A percentile compares a stretch with the other conserved stretches of the same genome.
phyloP scores from a whole-genome alignment of 2,888 invertebrate genomes.

The Thymelicus acteon region DNA sequence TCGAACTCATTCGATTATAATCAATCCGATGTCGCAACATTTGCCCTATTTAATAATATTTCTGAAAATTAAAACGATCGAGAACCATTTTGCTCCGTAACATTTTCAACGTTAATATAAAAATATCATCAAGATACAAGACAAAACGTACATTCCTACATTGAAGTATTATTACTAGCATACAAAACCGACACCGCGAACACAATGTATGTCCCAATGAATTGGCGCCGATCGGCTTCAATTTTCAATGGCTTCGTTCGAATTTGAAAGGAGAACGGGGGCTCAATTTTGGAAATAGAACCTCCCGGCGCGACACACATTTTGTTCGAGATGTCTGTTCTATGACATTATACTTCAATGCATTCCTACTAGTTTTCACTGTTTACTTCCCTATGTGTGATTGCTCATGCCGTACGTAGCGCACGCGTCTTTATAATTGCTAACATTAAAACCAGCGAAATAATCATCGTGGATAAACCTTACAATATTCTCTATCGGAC shows the following conservation, averaged over 20 bases:
- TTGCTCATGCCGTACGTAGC: slow-evolving; percentile 65
- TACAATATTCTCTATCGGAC: slow-evolving; percentile 94
- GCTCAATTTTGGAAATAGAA: too few species aligned
- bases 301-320: too few species aligned
- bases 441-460: slow-evolving; percentile 92
- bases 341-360: too few species aligned
- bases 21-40: too few species aligned
- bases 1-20: too few species aligned
- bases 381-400: slow-evolving; percentile 37
- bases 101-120: not conserved
- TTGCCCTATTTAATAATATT: not conserved
- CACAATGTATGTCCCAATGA: too few species aligned
- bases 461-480: slow-evolving; percentile 95
- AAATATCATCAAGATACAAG: not conserved
- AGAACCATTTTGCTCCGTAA: not conserved
- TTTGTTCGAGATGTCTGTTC: too few species aligned
- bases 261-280: too few species aligned
- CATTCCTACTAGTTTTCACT: not conserved
- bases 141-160: not conserved
- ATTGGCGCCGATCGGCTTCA: too few species aligned
- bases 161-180: too few species aligned
- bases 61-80: not conserved
- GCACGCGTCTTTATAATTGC: slow-evolving; percentile 95
- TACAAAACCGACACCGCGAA: too few species aligned
- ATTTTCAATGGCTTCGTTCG: too few species aligned